Percentiles rank a stretch among this genome's conserved stretches.
These are phyloP conservation scores for Drosophila repletoides DNA, from an alignment of 1,140 invertebrate genomes.

Conservation along the genomic window DNA sequence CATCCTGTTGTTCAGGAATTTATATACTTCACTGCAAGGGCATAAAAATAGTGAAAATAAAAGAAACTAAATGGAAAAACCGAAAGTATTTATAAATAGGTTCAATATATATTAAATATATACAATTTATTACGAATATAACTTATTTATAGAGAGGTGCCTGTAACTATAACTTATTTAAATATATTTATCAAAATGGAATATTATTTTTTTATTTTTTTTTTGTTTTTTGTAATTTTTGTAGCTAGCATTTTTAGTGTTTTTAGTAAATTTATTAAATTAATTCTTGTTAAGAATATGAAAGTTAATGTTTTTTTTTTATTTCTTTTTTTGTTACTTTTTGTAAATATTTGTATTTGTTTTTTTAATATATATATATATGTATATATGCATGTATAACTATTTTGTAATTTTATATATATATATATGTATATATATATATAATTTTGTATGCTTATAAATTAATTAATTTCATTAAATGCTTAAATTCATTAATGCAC, in stretches of 20 bases:
- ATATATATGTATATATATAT: conserved; percentile 41
- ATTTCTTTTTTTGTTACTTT: conserved; percentile 2
- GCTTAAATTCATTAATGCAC: conserved; percentile 81
- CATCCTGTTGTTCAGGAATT: too few relatives aligned
- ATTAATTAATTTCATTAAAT: conserved; percentile 80
- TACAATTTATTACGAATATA: conserved; percentile 27
- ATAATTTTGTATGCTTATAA: conserved; percentile 66
- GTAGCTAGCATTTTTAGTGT: conserved; percentile 29
- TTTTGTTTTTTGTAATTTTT: conserved; percentile 17
- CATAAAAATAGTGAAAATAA: too few relatives aligned
- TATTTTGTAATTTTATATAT: conserved; percentile 14
- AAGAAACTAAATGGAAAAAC: conserved; percentile 1
- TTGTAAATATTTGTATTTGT: conserved; percentile 46
- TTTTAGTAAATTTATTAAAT: conserved; percentile 28
- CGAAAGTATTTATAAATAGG: not conserved
- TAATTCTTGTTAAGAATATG: conserved; percentile 21
- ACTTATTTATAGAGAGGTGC: conserved; percentile 33
- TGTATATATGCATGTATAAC: conserved; percentile 30
- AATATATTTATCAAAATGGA: conserved; percentile 38
- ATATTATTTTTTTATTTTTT: conserved; percentile 1
- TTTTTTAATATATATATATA: conserved; percentile 48
- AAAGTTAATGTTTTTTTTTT: conserved; percentile 13
- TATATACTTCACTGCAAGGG: too few relatives aligned
- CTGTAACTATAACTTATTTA: conserved; percentile 25
- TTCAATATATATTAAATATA: not conserved